Conservation (phyloP, 2,888 invertebrate species). For the Oligia fasciuncula region DNA sequence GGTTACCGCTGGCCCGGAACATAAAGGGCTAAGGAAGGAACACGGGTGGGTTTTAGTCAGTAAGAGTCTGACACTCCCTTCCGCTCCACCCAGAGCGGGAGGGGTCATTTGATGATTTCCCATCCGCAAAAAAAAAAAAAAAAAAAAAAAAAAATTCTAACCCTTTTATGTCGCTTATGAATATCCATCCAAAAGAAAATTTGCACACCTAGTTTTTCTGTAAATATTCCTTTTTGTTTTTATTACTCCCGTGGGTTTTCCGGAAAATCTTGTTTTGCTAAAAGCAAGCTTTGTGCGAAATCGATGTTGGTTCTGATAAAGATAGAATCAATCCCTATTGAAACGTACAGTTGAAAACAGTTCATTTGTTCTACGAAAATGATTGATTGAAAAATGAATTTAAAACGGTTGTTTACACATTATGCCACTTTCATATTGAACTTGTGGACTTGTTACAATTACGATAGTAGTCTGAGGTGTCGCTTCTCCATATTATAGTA, state of each 20-base stretch:
- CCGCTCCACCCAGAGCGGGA: no score
- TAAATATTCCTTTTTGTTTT: background rate
- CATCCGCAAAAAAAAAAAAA: no score
- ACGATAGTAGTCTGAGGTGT: background rate
- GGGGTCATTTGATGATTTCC: no score
- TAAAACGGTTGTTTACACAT: background rate
- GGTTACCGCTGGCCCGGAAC: no score
- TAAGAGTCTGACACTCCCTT: no score
- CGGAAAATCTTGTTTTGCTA: background rate
- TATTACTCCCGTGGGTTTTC: background rate
- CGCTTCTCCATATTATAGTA: conserved; percentile 1
- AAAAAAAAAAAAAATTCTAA: no score
- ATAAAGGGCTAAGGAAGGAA: no score
- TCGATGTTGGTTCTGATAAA: background rate
- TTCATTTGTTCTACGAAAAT: conserved; percentile 2
- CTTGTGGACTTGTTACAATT: background rate
- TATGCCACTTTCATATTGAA: background rate
- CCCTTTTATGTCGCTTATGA: conserved; percentile 36
- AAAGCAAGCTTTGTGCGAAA: background rate
- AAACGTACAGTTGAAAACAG: background rate
- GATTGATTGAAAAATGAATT: background rate
- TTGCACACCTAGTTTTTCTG: conserved; percentile 28
- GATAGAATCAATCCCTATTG: background rate
- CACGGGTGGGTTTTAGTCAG: no score
- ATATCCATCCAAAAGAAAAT: conserved; percentile 26